phyloP scores from a whole-genome alignment of 2,888 invertebrate genomes.

The Lasioglossum lativentre region DNA sequence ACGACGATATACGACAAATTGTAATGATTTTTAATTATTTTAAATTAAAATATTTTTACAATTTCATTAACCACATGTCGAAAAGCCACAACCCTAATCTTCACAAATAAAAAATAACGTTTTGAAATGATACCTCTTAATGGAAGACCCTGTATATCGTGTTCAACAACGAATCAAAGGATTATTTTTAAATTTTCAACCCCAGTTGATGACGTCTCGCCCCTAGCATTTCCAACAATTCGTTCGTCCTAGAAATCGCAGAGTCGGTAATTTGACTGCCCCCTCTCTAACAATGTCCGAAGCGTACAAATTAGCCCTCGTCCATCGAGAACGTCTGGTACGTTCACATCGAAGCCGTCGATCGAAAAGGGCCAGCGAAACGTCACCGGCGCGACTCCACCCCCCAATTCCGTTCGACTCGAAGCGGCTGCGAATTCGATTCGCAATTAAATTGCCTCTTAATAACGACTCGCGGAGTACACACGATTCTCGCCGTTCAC shows the following conservation, averaged over 20 bases:
- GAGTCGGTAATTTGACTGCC: no score
- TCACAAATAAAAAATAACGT: no score
- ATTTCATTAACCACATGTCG: no score
- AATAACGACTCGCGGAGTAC: constrained; percentile 39
- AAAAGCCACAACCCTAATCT: no score
- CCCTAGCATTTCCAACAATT: no score
- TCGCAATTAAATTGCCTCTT: constrained; percentile 57
- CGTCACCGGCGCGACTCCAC: neutral
- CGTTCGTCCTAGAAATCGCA: neutral
- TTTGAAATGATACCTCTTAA: no score
- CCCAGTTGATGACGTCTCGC: neutral
- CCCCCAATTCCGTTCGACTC: constrained; percentile 2
- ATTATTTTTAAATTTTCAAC: neutral
- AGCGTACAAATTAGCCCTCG: neutral
- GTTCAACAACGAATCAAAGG: neutral
- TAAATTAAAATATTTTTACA: no score
- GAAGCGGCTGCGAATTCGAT: constrained; percentile 38
- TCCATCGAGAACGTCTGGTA: neutral
- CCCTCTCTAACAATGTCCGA: neutral
- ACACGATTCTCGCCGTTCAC: neutral
- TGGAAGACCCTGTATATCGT: no score
- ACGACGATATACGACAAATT: no score
- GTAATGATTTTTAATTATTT: no score
- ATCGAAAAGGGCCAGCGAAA: neutral
- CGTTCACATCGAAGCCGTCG: neutral